Evolutionary conservation across 2,113 vertebrate genomes (phyloP), one percentile per base, ranked within the genome.

Genomic region (Rhegmatorhina hoffmannsi): DNA sequence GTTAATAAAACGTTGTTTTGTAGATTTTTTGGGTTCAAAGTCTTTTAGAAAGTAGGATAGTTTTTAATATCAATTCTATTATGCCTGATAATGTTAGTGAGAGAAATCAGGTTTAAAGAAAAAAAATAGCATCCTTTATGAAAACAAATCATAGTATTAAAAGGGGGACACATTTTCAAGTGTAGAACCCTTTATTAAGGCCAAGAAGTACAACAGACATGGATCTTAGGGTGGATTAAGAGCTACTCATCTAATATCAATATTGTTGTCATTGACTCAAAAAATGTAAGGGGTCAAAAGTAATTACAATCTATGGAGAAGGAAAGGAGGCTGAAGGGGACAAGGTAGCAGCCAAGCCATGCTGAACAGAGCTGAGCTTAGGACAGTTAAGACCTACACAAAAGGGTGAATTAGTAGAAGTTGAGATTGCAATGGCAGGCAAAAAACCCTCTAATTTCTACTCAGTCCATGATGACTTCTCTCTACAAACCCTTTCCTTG

Each of bases 31-130:
- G 38, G 43, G 25, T 63, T 82, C 25, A 64, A 64, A 53, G 76
- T 62, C 52, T 69, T 89, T 40, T 46, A 85, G 62, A 85, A 86
- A 95, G 64, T 55, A 86, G 62, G 36, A 49, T 85, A 69, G 38
- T 78, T 85, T 67, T 94, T 90, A 94, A 79, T 83, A 91, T 94
- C 62, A 36, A 68, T 74, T 34, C 73, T 46, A 59, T 59, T 67
- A 83, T 66, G 64, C 50, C 82, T 86, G 86, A 74, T 86, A 63
- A 95, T 70, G 6, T 33, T 33, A 77, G n/a, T 21, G 58, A 90
- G 46, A 75, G 21, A 47, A 43, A 53, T 13, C 29, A 43, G 9
- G 9, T 66, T 84, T 84, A 44, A 79, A 87, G 33, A 56, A 87
- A 56, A n/a, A 28, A 79, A 59, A 12, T 13, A 58, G 23, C 38